phyloP scores from a whole-genome alignment of 2,888 invertebrate genomes.

The Neoitamus cyanurus region DNA sequence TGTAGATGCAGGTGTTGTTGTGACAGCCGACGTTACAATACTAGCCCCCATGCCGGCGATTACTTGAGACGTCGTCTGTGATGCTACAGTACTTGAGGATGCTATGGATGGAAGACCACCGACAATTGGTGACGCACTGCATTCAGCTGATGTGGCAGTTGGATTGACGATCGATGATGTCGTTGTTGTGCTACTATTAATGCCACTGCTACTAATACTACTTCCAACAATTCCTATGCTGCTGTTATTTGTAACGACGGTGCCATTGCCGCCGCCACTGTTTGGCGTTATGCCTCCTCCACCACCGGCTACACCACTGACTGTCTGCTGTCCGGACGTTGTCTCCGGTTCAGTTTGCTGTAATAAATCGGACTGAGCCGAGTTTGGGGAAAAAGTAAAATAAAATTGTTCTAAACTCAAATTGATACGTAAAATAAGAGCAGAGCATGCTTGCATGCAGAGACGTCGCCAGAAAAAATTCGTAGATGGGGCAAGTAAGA shows the following conservation, averaged over 20 bases:
- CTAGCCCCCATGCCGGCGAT: conserved; percentile 61
- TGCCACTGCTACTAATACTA: conserved; percentile 45
- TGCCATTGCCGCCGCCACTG: conserved; percentile 59
- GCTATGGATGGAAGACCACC: conserved; percentile 56
- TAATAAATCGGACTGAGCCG: conserved; percentile 70
- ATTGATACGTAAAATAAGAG: conserved; percentile 31
- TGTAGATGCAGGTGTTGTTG: conserved; percentile 66
- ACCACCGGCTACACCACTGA: conserved; percentile 57
- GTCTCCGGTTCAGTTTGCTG: conserved; percentile 72
- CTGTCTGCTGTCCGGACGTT: conserved; percentile 51
- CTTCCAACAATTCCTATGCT: conserved; percentile 52
- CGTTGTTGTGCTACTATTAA: conserved; percentile 49
- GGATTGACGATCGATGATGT: conserved; percentile 46
- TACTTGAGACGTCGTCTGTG: conserved; percentile 61
- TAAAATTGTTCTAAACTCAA: conserved; percentile 26
- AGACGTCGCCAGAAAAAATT: not conserved
- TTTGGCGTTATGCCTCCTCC: conserved; percentile 59
- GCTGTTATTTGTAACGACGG: conserved; percentile 51
- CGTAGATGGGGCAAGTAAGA: not conserved
- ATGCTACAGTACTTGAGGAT: conserved; percentile 57
- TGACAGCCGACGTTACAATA: conserved; percentile 62
- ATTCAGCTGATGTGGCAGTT: conserved; percentile 41
- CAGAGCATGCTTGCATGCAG: conserved; percentile 11
- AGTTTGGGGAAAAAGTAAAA: conserved; percentile 37
- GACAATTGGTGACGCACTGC: conserved; percentile 49